Percentiles rank a stretch among this genome's conserved stretches.
Conservation (phyloP, 2,113 vertebrate species). For the Anguilla japonica region DNA sequence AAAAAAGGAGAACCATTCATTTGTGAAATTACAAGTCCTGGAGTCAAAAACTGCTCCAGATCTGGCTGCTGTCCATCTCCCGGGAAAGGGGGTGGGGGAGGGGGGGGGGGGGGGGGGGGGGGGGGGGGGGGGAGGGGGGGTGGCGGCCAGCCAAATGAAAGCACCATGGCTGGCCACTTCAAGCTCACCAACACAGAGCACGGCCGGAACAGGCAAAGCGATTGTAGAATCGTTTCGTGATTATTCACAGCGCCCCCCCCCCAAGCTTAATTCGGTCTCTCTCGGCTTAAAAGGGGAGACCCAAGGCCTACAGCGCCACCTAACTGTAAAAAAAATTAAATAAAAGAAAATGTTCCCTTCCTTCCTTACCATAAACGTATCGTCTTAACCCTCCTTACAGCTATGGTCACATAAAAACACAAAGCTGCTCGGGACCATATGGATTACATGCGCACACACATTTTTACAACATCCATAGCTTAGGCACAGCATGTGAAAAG, state of each 20-base stretch:
- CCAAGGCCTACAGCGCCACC: background rate
- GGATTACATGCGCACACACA: background rate
- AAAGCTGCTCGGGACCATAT: background rate
- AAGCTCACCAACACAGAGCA: background rate
- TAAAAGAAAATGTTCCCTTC: background rate
- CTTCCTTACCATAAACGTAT: background rate
- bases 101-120: too few relatives aligned
- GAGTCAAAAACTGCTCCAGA: slow-evolving; percentile 37
- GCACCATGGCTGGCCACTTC: background rate
- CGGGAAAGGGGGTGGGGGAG: background rate
- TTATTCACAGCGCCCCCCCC: background rate
- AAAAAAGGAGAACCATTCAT: slow-evolving; percentile 50
- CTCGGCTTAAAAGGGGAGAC: background rate
- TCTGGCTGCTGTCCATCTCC: slow-evolving; percentile 34
- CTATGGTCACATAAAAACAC: background rate
- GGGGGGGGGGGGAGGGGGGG: slow-evolving; percentile 12
- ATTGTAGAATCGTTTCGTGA: background rate
- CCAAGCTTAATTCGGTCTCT: background rate
- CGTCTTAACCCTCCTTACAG: background rate
- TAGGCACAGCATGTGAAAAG: background rate
- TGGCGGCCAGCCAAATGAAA: background rate
- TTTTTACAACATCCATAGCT: background rate
- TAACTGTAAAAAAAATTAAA: background rate
- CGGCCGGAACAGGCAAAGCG: background rate
- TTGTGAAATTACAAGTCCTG: slow-evolving; percentile 45